Conservation (phyloP, 2,888 invertebrate genomes). For the Melieria picta region DNA sequence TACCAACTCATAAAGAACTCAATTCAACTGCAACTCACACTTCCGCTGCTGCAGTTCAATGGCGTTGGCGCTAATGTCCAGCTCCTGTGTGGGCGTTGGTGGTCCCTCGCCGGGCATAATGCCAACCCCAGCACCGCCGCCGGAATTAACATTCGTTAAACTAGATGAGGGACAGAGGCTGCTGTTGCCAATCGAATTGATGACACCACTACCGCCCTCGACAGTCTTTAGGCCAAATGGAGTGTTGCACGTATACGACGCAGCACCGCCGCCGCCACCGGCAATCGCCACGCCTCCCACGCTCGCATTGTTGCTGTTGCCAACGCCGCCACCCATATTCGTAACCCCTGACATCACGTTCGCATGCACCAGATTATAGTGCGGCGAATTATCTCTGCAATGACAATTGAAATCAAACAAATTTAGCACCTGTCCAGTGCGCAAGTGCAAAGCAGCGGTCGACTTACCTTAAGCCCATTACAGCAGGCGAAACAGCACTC, state of each 20-base stretch:
- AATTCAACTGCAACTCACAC: conserved; percentile 66
- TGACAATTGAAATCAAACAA: background rate
- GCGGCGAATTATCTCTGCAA: conserved; percentile 62
- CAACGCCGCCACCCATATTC: conserved; percentile 37
- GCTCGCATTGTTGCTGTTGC: conserved; percentile 18
- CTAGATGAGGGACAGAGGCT: conserved; percentile 51
- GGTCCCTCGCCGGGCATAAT: conserved; percentile 70
- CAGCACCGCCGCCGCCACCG: conserved; percentile 46
- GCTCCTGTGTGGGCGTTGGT: conserved; percentile 82
- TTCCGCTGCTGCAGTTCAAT: conserved; percentile 69
- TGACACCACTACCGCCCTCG: conserved; percentile 52
- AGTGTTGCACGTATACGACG: conserved; percentile 61
- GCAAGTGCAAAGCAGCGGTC: background rate
- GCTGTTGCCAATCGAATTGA: conserved; percentile 52
- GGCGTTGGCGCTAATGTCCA: conserved; percentile 68
- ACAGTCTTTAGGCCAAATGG: conserved; percentile 63
- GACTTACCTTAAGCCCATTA: conserved; percentile 59
- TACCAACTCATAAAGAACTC: background rate
- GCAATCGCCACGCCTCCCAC: conserved; percentile 30
- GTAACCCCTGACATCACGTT: conserved; percentile 58
- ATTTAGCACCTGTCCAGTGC: background rate
- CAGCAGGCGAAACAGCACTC: conserved; percentile 52
- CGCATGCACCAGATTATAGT: conserved; percentile 64
- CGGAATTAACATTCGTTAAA: conserved; percentile 47
- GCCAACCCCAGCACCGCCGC: conserved; percentile 46